These are phyloP conservation scores for Hydraecia micacea DNA, from an alignment of 2,888 invertebrate genomes.

Conservation along the genomic window DNA sequence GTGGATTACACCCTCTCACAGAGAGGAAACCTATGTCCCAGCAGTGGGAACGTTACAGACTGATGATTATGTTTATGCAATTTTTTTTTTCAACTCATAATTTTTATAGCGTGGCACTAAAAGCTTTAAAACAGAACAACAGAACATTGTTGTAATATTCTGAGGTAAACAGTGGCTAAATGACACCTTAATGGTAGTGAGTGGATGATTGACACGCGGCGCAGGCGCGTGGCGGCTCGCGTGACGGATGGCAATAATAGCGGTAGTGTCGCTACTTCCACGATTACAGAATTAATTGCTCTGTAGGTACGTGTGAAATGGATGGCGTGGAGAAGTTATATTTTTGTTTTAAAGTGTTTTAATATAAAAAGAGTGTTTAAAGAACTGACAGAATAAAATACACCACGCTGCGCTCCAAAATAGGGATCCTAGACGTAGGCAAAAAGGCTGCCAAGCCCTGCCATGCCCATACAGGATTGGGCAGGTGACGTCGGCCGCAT, in stretches of 20 bases:
- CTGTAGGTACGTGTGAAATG: slow-evolving; percentile 29
- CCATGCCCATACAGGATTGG: no score
- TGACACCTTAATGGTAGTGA: slow-evolving; percentile 47
- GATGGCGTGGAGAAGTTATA: background rate
- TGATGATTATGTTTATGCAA: no score
- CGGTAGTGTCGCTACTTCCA: slow-evolving; percentile 31
- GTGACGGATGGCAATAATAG: slow-evolving; percentile 36
- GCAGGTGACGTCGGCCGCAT: no score
- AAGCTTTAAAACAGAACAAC: slow-evolving; percentile 10
- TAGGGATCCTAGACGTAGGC: background rate
- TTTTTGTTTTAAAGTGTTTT: slow-evolving; percentile 17
- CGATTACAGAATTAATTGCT: slow-evolving; percentile 54
- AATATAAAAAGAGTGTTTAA: background rate
- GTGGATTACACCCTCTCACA: no score
- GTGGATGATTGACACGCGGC: slow-evolving; percentile 50
- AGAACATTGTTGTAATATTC: background rate
- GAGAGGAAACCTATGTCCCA: background rate
- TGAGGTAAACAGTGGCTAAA: slow-evolving; percentile 39
- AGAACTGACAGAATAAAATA: background rate
- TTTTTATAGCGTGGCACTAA: slow-evolving; percentile 8
- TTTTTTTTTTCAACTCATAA: background rate
- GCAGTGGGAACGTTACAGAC: no score
- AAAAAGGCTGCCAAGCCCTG: background rate
- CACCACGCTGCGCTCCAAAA: background rate
- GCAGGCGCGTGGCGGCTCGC: slow-evolving; percentile 41